Evolutionary conservation across 2,113 vertebrate genomes (phyloP), one percentile per base, ranked within the genome.

Genomic region (Poeciliopsis occidentalis): DNA sequence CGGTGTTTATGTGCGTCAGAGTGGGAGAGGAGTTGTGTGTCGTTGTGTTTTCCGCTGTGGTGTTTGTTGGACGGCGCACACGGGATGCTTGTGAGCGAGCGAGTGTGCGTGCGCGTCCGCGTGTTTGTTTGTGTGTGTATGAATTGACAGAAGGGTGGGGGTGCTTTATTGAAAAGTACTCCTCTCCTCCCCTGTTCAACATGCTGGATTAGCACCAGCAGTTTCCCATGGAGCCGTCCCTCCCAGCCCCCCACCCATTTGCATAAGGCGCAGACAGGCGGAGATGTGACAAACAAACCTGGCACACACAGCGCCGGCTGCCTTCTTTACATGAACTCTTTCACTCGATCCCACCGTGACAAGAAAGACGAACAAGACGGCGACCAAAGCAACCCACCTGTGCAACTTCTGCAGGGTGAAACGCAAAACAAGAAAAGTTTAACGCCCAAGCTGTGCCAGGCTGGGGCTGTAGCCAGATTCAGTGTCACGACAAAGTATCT

Each of bases 141-240:
- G 89, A 85, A 79, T 90, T 87, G 82, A 87, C 77, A 84, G 89
- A 82, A 87, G 82, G 76, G 81, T 77, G 68, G 68, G 74, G 87
- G 87, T 79, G 86, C 81, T 88, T 90, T 84, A 91, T 88, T 95
- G 93, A 94, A 93, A 93, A 90, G 91, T 92, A 76, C 87, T 91
- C 87, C 80, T 93, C 89, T 92, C 88, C 92, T 93, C 90, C 91
- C 88, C 93, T 92, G 91, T 94, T 92, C 91, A 93, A 94, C 92
- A 92, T 93, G 87, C 90, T 93, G 93, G 94, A 95, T 95, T 95
- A 94, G 91, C 92, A 93, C 90, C 91, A 93, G 91, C 91, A 94
- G 91, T 94, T 95, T 95, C 94, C 94, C 94, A 95, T 94, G 94
- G 92, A 91, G 88, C 85, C 62, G 85, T 80, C 76, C 76, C 82